Base-by-base conservation (phyloP, 2,113 vertebrate genomes). In the Amphiprion percula region DNA sequence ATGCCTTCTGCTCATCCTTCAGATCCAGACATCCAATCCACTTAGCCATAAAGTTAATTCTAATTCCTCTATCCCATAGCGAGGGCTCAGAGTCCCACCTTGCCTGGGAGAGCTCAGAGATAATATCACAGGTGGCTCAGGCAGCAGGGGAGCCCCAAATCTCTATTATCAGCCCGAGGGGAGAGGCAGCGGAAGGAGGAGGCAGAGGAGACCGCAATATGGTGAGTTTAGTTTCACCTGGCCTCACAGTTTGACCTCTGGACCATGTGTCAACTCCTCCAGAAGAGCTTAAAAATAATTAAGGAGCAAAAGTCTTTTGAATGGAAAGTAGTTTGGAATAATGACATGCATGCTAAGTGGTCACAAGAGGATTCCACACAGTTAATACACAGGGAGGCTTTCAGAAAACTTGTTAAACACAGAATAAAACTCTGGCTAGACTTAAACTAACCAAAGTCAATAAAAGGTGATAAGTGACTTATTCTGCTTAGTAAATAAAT, bases 191-290 rank as follows among this genome's bases (percentile, higher is more conserved):
- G 78, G 87, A 91, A 84, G 92, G 90, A 87, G 89, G 89, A 85
- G 89, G 83, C 63, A 59, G 88, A 88, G 88, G 90, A 81, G 88
- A 85, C 80, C 5, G 79, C 94, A 95, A 95, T 95, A 95, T 94
- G 94, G 94, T 88, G 85, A 91, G 88, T 93, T 95, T 94, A 94
- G 93, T 91, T 91, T 93, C 94, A 94, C 92, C 91, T 93, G 93
- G 92, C 90, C 94, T 93, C 93, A 94, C 93, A 95, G 93, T 95
- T 94, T 95, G 94, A 95, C 95, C 94, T 92, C 92, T 90, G 89
- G 86, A 88, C 90, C 87, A 79, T 50, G 91, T 91, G 94, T 91
- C 93, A 87, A 67, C 82, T 87, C 88, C 90, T 89, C 90, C 92
- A 85, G 91, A 94, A 92, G 91, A 93, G 91, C 91, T 91, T 83